These are phyloP conservation scores for Melinopterus prodromus DNA, from an alignment of 2,888 invertebrate genomes.

Conservation along the genomic window DNA sequence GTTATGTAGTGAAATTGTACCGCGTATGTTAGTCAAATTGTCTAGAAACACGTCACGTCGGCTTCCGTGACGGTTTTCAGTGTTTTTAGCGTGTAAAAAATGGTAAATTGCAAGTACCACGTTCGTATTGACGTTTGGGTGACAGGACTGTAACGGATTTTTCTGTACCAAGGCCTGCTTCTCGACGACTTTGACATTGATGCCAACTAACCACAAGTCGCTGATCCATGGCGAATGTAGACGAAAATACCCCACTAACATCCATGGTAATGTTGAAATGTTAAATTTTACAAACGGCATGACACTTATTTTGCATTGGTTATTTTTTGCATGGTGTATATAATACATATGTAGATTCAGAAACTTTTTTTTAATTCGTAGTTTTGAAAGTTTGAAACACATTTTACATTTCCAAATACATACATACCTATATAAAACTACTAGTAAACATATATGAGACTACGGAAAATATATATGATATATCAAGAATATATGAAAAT, in stretches of 20 bases:
- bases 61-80: not conserved
- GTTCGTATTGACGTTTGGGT: conserved; percentile 18
- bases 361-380: no score
- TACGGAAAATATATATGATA: no score
- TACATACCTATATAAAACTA: no score
- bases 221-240: conserved; percentile 13
- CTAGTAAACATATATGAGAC: no score
- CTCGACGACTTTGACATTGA: not conserved
- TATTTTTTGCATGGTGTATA: not conserved
- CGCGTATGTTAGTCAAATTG: not conserved
- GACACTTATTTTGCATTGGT: not conserved
- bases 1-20: not conserved
- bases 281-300: not conserved
- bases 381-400: no score
- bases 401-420: no score
- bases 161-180: conserved; percentile 16
- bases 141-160: conserved; percentile 22
- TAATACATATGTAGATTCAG: not conserved
- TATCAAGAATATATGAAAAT: no score
- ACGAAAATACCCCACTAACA: conserved; percentile 21
- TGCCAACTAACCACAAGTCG: not conserved
- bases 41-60: not conserved
- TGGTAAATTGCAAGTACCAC: conserved; percentile 4
- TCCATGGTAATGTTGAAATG: conserved; percentile 13
- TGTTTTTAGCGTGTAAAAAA: not conserved